These are phyloP conservation scores for Pissodes strobi DNA, from an alignment of 1,140 invertebrate genomes.

Conservation along the genomic window DNA sequence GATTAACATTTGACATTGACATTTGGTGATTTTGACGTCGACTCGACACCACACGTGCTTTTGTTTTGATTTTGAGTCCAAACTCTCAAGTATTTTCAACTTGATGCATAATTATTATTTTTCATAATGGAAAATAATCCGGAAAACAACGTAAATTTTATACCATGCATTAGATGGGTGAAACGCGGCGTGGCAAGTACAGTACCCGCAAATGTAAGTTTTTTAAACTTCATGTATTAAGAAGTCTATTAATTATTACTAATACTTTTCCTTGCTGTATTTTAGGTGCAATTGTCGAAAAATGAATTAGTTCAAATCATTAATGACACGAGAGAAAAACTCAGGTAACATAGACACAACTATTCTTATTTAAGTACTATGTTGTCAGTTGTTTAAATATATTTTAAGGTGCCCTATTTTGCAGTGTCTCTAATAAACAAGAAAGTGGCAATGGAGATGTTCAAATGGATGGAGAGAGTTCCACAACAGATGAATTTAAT, in stretches of 20 bases:
- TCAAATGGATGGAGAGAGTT: slow-evolving; percentile 42
- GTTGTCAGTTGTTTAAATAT: slow-evolving; percentile 16
- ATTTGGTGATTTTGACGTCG: no score
- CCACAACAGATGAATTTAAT: slow-evolving; percentile 68
- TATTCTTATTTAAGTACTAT: no score
- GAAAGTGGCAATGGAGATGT: slow-evolving; percentile 9
- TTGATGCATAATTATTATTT: no score
- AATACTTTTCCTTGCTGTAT: slow-evolving; percentile 52
- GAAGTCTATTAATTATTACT: not conserved
- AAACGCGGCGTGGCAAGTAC: slow-evolving; percentile 76
- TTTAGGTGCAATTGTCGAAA: slow-evolving; percentile 53
- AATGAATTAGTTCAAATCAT: slow-evolving; percentile 68
- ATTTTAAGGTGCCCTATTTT: not conserved
- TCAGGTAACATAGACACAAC: slow-evolving; percentile 64
- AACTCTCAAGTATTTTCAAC: no score
- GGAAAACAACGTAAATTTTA: slow-evolving; percentile 62
- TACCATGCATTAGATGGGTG: slow-evolving; percentile 82
- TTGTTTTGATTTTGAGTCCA: no score
- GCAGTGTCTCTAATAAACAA: slow-evolving; percentile 2
- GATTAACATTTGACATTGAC: no score
- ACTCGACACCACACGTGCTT: no score
- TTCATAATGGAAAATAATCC: slow-evolving; percentile 31
- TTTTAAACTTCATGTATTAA: slow-evolving; percentile 26
- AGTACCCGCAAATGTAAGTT: slow-evolving; percentile 74
- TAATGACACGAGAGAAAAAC: slow-evolving; percentile 70